Conservation (phyloP, 2,888 invertebrate genomes). For the Melieria picta region DNA sequence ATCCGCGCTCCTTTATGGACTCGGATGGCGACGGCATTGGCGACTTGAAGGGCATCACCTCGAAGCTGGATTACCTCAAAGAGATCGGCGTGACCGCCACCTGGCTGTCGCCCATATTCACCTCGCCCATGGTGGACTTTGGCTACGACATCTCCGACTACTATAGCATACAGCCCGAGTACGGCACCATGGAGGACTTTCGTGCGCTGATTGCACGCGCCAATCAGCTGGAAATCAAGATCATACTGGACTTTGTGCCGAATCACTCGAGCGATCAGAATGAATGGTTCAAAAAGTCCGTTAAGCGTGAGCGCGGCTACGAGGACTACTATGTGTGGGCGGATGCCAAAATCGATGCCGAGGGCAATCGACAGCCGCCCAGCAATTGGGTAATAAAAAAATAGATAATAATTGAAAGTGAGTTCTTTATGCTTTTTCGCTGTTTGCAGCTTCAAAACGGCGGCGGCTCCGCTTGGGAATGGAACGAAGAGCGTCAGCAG, state of each 20-base stretch:
- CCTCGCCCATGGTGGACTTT: conserved; percentile 74
- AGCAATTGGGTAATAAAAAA: conserved; percentile 65
- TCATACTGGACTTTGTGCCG: conserved; percentile 73
- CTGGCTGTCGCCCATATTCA: conserved; percentile 72
- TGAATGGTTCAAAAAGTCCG: conserved; percentile 76
- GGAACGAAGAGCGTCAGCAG: conserved; percentile 71
- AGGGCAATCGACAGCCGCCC: conserved; percentile 59
- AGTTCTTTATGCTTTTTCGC: conserved; percentile 71
- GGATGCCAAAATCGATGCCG: conserved; percentile 45
- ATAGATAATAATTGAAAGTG: conserved; percentile 67
- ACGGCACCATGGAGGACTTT: conserved; percentile 77
- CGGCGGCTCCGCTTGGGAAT: conserved; percentile 76
- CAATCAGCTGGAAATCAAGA: conserved; percentile 50
- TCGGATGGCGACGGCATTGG: conserved; percentile 77
- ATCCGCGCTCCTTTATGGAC: conserved; percentile 81
- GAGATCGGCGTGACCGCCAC: conserved; percentile 70
- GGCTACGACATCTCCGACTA: conserved; percentile 80
- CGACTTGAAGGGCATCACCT: conserved; percentile 70
- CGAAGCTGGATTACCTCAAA: conserved; percentile 68
- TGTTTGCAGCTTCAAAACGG: conserved; percentile 63
- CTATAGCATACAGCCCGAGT: conserved; percentile 73
- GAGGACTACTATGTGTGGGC: conserved; percentile 77
- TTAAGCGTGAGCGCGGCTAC: conserved; percentile 68
- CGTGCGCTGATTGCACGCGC: conserved; percentile 70
- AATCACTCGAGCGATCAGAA: conserved; percentile 67